Evolutionary conservation across 2,797 vertebrate genomes (phyloP).

Genomic region (Cephalopachus bancanus): DNA sequence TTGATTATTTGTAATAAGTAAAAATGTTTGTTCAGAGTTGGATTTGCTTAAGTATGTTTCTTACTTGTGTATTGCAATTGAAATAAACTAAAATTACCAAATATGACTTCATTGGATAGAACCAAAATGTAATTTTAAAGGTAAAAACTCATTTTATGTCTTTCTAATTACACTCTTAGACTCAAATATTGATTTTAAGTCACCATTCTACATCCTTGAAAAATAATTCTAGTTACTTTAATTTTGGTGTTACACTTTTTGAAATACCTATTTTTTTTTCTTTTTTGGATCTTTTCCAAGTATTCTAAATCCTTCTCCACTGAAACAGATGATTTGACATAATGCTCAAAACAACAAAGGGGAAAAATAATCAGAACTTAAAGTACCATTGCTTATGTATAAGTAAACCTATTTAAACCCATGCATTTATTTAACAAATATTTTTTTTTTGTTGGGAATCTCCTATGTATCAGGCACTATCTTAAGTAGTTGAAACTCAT

Average conservation of each 20-base stretch:
- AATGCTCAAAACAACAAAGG: neutral
- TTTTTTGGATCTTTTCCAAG: neutral
- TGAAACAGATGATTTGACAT: neutral
- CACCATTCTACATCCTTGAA: neutral
- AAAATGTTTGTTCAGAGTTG: neutral
- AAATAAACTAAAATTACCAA: constrained; percentile 6
- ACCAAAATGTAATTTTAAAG: constrained; percentile 4
- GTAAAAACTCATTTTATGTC: constrained; percentile 14
- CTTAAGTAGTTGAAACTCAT: neutral
- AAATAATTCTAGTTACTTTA: constrained; percentile 41
- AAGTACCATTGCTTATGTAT: neutral
- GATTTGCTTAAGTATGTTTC: constrained; percentile 10
- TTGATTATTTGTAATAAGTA: neutral
- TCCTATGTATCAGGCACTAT: neutral
- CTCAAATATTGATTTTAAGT: constrained; percentile 47
- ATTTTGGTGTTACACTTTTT: constrained; percentile 42
- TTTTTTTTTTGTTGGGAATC: neutral
- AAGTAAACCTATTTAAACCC: neutral
- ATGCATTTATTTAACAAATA: neutral
- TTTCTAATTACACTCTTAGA: neutral
- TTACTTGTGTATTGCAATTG: neutral
- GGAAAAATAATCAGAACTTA: neutral
- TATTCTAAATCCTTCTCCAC: neutral
- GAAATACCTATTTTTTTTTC: neutral
- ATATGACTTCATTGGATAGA: neutral